A percentile compares a stretch with the other conserved stretches of the same genome.
Evolutionary conservation across 1,140 invertebrate genomes (phyloP).

Genomic region (Lethocerus indicus): DNA sequence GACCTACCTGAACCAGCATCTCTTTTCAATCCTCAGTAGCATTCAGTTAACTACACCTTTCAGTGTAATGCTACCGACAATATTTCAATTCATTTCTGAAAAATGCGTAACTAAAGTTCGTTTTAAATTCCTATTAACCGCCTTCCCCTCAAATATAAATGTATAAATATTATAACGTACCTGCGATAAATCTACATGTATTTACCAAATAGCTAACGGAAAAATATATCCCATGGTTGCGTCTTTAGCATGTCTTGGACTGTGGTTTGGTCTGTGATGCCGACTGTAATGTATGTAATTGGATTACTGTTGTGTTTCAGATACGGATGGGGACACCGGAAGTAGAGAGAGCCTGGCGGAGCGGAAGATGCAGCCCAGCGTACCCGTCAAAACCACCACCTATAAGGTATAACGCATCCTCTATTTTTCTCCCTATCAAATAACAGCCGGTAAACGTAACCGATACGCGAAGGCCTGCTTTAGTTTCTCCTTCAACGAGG

Average conservation of each 20-base stretch:
- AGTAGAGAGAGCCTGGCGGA: conserved; percentile 28
- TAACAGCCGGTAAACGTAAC: no score
- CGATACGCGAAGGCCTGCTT: no score
- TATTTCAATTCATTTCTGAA: no score
- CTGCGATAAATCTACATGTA: background rate
- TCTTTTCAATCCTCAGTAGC: no score
- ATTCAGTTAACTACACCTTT: no score
- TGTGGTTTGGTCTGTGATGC: background rate
- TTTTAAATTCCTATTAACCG: no score
- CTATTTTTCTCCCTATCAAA: conserved; percentile 2
- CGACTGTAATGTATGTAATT: conserved; percentile 1
- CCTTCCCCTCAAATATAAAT: no score
- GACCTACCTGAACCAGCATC: no score
- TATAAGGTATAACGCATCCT: conserved; percentile 27
- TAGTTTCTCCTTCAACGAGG: no score
- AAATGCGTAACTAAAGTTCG: no score
- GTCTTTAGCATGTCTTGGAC: background rate
- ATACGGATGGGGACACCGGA: conserved; percentile 31
- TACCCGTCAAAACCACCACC: conserved; percentile 31
- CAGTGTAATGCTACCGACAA: no score
- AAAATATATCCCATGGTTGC: background rate
- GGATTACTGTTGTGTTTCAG: conserved; percentile 22
- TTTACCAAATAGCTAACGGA: background rate
- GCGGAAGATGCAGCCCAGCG: conserved; percentile 29
- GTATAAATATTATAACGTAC: no score